Percentiles rank a stretch among this genome's conserved stretches.
Evolutionary conservation across 2,113 vertebrate species (phyloP).

Genomic region (Semicossyphus pulcher): DNA sequence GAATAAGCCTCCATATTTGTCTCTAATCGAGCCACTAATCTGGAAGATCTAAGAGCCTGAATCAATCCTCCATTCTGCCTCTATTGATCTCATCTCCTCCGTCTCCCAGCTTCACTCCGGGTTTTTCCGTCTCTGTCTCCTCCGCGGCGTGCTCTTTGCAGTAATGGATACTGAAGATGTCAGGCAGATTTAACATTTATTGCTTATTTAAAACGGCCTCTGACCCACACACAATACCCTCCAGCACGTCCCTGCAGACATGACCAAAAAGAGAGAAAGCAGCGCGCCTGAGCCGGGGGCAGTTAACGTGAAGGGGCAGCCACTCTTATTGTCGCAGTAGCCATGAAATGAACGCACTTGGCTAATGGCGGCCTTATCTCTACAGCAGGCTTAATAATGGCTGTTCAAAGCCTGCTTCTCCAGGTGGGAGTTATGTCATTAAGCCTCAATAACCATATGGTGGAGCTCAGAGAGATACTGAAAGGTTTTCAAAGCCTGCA

Average conservation of each 20-base stretch:
- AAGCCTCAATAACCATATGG: slow-evolving; percentile 64
- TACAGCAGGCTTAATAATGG: slow-evolving; percentile 69
- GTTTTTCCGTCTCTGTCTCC: slow-evolving; percentile 57
- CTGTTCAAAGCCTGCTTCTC: slow-evolving; percentile 68
- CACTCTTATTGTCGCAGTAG: slow-evolving; percentile 69
- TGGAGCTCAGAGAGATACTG: slow-evolving; percentile 45
- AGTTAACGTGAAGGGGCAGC: slow-evolving; percentile 44
- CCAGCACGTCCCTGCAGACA: slow-evolving; percentile 53
- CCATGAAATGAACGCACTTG: slow-evolving; percentile 71
- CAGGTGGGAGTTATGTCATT: slow-evolving; percentile 79
- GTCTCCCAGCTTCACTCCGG: slow-evolving; percentile 74
- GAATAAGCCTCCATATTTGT: slow-evolving; percentile 81
- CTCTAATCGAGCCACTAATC: slow-evolving; percentile 81
- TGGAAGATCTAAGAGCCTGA: slow-evolving; percentile 80
- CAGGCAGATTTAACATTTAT: slow-evolving; percentile 79
- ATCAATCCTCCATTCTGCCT: slow-evolving; percentile 80
- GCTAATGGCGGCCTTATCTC: slow-evolving; percentile 80
- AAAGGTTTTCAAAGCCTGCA: slow-evolving; percentile 55
- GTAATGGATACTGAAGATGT: slow-evolving; percentile 81
- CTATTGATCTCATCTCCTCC: slow-evolving; percentile 81
- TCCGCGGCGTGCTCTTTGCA: slow-evolving; percentile 67
- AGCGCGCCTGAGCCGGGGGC: slow-evolving; percentile 30
- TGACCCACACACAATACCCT: slow-evolving; percentile 66
- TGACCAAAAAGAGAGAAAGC: slow-evolving; percentile 42
- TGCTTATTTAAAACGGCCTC: slow-evolving; percentile 75